A percentile compares a stretch with the other conserved stretches of the same genome.
Conservation (phyloP, 2,797 vertebrate species). For the Tapirus indicus region DNA sequence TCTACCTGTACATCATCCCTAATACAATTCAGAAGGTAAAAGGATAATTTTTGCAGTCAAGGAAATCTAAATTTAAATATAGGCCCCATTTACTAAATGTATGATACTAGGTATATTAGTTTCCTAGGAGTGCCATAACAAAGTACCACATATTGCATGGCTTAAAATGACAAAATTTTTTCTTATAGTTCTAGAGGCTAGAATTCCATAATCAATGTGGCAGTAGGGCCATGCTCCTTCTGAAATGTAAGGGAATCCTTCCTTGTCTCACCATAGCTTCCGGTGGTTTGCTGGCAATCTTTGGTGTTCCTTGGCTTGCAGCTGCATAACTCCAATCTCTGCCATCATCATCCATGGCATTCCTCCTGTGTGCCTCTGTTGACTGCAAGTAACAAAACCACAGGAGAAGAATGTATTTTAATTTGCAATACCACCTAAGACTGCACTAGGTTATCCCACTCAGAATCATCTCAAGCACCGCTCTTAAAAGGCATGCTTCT, state of each 20-base stretch:
- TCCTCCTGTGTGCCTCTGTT: neutral
- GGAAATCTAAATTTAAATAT: neutral
- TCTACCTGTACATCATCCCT: neutral
- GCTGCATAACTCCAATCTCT: neutral
- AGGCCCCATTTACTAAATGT: neutral
- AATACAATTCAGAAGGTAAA: neutral
- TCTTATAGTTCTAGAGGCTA: neutral
- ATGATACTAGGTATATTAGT: neutral
- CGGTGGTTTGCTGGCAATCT: neutral
- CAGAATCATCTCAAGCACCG: neutral
- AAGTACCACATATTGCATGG: neutral
- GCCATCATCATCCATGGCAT: too few species aligned
- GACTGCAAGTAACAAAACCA: neutral
- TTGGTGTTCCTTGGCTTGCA: neutral
- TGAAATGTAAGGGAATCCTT: neutral
- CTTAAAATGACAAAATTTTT: neutral
- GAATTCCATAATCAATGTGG: neutral
- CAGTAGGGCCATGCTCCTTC: neutral
- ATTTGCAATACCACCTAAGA: neutral
- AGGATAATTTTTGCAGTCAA: neutral
- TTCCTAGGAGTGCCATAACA: neutral
- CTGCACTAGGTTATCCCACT: accelerated
- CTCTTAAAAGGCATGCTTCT: neutral
- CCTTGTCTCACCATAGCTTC: neutral
- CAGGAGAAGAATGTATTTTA: neutral